These are phyloP conservation scores for Mycetomoellerius zeteki DNA, from an alignment of 1,140 invertebrate species.

Conservation along the genomic window DNA sequence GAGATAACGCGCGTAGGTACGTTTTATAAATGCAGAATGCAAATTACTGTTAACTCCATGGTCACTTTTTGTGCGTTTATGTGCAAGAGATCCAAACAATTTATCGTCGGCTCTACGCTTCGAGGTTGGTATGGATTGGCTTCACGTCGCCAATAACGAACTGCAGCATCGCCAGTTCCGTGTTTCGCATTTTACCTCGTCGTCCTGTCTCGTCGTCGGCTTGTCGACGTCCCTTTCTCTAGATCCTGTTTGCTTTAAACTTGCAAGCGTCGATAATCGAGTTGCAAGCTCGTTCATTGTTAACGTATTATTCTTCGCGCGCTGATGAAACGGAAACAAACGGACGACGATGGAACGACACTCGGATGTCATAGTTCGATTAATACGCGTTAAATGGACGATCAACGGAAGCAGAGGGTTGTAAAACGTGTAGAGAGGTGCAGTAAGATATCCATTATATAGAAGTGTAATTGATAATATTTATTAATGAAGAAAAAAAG, in stretches of 20 bases:
- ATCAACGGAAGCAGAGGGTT: conserved; percentile 16
- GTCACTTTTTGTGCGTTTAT: conserved; percentile 73
- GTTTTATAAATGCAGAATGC: conserved; percentile 69
- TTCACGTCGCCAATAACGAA: conserved; percentile 76
- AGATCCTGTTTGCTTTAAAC: conserved; percentile 53
- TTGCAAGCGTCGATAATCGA: conserved; percentile 45
- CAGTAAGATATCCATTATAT: background rate
- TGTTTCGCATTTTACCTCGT: conserved; percentile 66
- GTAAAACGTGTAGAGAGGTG: background rate
- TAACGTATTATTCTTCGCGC: conserved; percentile 58
- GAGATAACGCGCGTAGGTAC: conserved; percentile 44
- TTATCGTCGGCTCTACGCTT: background rate
- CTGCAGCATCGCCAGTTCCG: conserved; percentile 56
- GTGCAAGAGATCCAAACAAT: conserved; percentile 56
- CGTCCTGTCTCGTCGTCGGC: conserved; percentile 2
- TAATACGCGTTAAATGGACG: conserved; percentile 45
- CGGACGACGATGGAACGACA: conserved; percentile 15
- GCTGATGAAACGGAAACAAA: conserved; percentile 63
- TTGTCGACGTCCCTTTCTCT: conserved; percentile 18
- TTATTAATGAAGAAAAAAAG: background rate
- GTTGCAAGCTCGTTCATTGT: conserved; percentile 50
- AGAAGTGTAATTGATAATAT: background rate
- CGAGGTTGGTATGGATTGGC: conserved; percentile 66
- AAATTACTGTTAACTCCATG: conserved; percentile 77
- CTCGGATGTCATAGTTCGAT: conserved; percentile 52